Percentiles rank a stretch among this genome's conserved stretches.
Evolutionary conservation across 2,797 vertebrate species (phyloP).

Genomic region (Chaetophractus vellerosus): DNA sequence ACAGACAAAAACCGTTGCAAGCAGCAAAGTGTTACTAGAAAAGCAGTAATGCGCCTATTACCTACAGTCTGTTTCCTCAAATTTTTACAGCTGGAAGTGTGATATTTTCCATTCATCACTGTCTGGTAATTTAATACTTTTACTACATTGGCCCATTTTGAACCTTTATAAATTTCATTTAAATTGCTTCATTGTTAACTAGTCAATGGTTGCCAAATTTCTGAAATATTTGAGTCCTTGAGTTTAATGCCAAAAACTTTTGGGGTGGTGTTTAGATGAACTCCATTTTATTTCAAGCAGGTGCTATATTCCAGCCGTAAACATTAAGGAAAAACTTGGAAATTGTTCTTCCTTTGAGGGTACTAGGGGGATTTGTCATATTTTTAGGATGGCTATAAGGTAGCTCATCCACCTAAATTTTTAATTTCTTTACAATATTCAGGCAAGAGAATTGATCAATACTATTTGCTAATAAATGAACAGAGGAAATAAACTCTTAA

Average conservation of each 20-base stretch:
- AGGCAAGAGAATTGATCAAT: slow-evolving; percentile 63
- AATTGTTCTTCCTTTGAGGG: slow-evolving; percentile 41
- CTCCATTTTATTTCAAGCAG: slow-evolving; percentile 63
- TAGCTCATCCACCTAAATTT: slow-evolving; percentile 5
- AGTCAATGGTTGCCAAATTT: slow-evolving; percentile 47
- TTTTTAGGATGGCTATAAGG: slow-evolving; percentile 29
- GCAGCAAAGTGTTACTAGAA: slow-evolving; percentile 83
- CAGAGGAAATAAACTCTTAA: slow-evolving; percentile 65
- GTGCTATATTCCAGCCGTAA: slow-evolving; percentile 66
- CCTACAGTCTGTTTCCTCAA: slow-evolving; percentile 86
- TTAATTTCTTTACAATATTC: slow-evolving; percentile 65
- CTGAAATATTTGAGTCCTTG: slow-evolving; percentile 40
- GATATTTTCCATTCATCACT: background rate
- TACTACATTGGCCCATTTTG: background rate
- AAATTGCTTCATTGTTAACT: slow-evolving; percentile 52
- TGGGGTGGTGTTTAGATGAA: slow-evolving; percentile 16
- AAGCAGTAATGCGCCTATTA: slow-evolving; percentile 85
- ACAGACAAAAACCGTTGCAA: slow-evolving; percentile 82
- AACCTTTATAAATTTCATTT: slow-evolving; percentile 38
- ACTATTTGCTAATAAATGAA: slow-evolving; percentile 53
- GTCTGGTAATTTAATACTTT: background rate
- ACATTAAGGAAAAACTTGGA: slow-evolving; percentile 4
- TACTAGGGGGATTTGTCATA: background rate
- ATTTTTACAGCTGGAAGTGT: slow-evolving; percentile 64
- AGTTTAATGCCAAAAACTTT: slow-evolving; percentile 1